Conservation (phyloP, 2,888 invertebrate genomes). For the Lymantria monacha region DNA sequence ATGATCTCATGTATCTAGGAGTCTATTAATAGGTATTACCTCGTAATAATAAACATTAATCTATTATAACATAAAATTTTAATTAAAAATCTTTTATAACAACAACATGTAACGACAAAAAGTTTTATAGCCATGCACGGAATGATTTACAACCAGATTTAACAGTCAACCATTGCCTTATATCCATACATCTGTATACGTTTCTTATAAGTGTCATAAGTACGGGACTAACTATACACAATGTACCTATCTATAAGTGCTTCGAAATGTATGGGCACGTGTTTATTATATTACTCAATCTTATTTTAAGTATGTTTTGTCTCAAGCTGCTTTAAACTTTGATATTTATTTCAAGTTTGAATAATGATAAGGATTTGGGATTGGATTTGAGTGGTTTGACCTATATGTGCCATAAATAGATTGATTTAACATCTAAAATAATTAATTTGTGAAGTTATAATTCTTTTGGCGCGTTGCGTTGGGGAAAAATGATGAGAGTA, state of each 20-base stretch:
- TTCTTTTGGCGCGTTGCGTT: too few species aligned
- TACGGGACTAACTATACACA: conserved; percentile 30
- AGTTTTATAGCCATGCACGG: conserved; percentile 60
- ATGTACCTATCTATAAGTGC: conserved; percentile 26
- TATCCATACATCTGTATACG: conserved; percentile 40
- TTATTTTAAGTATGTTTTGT: conserved; percentile 22
- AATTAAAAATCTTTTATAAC: conserved; percentile 28
- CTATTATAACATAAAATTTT: conserved; percentile 24
- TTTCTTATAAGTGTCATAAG: conserved; percentile 26
- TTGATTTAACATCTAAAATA: too few species aligned
- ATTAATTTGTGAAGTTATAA: too few species aligned
- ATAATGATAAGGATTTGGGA: neutral
- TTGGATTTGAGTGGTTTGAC: neutral
- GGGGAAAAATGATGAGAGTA: too few species aligned
- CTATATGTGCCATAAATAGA: neutral
- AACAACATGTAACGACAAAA: conserved; percentile 55
- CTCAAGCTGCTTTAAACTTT: conserved; percentile 12
- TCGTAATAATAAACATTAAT: conserved; percentile 10
- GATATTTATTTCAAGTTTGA: conserved; percentile 6
- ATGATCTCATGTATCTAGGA: too few species aligned
- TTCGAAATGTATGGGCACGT: conserved; percentile 28
- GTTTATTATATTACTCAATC: conserved; percentile 35
- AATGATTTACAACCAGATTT: conserved; percentile 71
- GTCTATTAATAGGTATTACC: too few species aligned
- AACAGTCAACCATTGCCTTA: conserved; percentile 49